Conservation (phyloP, 2,113 vertebrate species). For the Oncorhynchus mykiss region DNA sequence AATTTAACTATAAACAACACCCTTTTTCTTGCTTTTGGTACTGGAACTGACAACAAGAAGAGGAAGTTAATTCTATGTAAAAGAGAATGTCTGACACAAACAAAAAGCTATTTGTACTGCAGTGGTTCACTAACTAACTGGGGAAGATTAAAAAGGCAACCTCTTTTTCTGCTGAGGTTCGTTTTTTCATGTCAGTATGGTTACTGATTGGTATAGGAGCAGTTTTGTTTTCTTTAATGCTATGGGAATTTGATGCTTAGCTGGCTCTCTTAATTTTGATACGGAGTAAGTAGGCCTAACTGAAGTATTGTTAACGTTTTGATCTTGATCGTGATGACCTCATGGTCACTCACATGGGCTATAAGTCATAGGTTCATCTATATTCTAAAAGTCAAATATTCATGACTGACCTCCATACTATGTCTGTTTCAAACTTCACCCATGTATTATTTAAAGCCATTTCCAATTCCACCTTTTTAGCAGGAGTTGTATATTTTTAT, state of each 20-base stretch:
- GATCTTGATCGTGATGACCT: no score
- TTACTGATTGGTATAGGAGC: neutral
- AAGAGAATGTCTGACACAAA: conserved; percentile 51
- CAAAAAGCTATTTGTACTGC: conserved; percentile 44
- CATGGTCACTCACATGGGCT: neutral
- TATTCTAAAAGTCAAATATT: neutral
- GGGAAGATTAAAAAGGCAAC: conserved; percentile 12
- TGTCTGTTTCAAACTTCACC: neutral
- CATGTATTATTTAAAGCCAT: conserved; percentile 11
- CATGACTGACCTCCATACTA: neutral
- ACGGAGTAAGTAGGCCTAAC: neutral
- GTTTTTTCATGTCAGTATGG: neutral
- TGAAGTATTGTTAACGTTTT: neutral
- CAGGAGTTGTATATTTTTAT: neutral
- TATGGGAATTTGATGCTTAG: neutral
- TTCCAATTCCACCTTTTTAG: neutral
- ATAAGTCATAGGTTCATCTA: no score
- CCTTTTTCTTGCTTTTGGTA: conserved; percentile 53
- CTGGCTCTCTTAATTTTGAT: neutral
- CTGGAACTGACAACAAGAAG: conserved; percentile 72
- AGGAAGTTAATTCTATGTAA: conserved; percentile 74
- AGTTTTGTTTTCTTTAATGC: neutral
- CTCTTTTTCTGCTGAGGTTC: neutral
- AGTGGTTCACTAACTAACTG: conserved; percentile 23
- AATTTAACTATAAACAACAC: conserved; percentile 8